phyloP scores from a whole-genome alignment of 2,113 vertebrate genomes.

The Phalacrocorax brasilianus region DNA sequence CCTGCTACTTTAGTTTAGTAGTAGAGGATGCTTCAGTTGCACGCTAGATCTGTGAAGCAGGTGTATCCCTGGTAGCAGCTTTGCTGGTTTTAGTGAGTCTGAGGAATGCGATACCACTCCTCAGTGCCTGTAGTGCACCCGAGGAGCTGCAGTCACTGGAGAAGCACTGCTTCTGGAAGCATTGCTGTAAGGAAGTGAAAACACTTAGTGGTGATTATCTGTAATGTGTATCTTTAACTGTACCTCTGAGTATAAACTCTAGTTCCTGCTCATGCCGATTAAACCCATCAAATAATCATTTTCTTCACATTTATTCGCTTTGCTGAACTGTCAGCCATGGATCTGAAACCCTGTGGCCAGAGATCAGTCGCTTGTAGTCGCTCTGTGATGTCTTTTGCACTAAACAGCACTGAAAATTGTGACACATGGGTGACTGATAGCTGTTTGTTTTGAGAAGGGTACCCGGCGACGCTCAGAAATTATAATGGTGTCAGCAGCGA shows the following conservation, averaged over 20 bases:
- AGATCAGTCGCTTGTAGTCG: too few relatives aligned
- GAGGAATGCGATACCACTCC: not conserved
- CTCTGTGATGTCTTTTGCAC: not conserved
- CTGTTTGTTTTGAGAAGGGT: not conserved
- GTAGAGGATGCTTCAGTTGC: not conserved
- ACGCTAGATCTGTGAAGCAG: not conserved
- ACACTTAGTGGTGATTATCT: too few relatives aligned
- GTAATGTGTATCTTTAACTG: not conserved
- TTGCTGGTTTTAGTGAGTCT: not conserved
- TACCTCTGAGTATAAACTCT: too few relatives aligned
- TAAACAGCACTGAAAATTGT: not conserved
- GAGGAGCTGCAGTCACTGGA: not conserved
- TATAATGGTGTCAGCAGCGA: fast-evolving
- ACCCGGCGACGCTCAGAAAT: not conserved
- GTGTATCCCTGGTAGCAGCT: not conserved
- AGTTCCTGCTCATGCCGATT: not conserved
- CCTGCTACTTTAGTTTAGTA: not conserved
- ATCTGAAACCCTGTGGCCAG: not conserved
- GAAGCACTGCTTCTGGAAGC: not conserved
- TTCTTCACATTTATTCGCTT: not conserved
- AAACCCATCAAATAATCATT: not conserved
- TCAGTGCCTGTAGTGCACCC: not conserved
- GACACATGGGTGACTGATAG: fast-evolving
- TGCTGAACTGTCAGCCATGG: not conserved
- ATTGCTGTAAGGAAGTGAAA: not conserved